phyloP scores from a whole-genome alignment of 1,140 invertebrate species.

The Maniola jurtina region DNA sequence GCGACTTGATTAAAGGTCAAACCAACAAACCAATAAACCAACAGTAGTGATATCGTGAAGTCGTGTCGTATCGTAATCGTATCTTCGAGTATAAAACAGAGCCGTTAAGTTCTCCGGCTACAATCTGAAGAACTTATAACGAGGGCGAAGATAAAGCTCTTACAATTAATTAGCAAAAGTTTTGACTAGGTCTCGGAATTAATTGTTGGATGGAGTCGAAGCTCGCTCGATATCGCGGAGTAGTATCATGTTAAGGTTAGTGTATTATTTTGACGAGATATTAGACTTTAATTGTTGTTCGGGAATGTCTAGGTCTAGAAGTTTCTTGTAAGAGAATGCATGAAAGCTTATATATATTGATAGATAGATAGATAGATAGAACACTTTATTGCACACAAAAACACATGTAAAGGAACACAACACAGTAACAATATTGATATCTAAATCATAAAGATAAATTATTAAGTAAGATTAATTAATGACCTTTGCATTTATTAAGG shows the following conservation, averaged over 20 bases:
- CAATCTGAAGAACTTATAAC: constrained; percentile 39
- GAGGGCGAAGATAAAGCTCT: constrained; percentile 37
- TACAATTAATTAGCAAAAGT: constrained; percentile 41
- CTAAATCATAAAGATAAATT: too few species aligned
- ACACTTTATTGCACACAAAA: too few species aligned
- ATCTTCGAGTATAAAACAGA: neutral
- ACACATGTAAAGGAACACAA: too few species aligned
- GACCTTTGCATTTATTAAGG: too few species aligned
- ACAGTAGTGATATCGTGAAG: neutral
- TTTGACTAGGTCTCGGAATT: constrained; percentile 41
- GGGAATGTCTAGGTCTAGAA: constrained; percentile 2
- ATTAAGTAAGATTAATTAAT: too few species aligned
- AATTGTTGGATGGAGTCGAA: constrained; percentile 33
- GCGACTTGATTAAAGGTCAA: too few species aligned
- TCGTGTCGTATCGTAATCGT: neutral
- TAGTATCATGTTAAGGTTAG: constrained; percentile 14
- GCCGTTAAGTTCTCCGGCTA: constrained; percentile 24
- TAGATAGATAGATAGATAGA: too few species aligned
- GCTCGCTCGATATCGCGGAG: constrained; percentile 27
- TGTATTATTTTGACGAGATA: constrained; percentile 5
- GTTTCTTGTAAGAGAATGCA: too few species aligned
- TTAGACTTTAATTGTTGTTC: constrained; percentile 4
- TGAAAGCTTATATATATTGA: too few species aligned
- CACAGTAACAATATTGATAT: too few species aligned
- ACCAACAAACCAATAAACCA: too few species aligned